Base-by-base conservation (phyloP, 2,888 invertebrate species). In the Hirtodrosophila histrioides region DNA sequence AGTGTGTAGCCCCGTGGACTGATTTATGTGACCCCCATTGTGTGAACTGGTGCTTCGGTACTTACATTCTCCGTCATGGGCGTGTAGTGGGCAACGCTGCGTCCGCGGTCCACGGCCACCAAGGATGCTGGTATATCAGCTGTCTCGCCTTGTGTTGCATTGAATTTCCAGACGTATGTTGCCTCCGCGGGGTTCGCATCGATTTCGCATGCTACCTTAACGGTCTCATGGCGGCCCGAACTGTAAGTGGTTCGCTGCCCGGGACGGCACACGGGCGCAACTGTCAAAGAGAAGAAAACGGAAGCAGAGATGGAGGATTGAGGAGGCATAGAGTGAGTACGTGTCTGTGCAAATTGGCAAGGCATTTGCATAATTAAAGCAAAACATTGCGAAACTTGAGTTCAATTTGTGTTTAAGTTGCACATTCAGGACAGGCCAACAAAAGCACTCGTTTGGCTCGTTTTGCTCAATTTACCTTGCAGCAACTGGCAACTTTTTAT, bases 131-230 rank as follows among this genome's bases (percentile, higher is more conserved):
- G 93, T 79, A 95, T 94, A 91, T 95, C 95, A 69, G 94, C 92
- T 29, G 94, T 93, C 82, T 95, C 95, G 75, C 94, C 93, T 51
- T 89, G 87, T 40, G 94, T 94, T 89, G 95, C 95, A 92, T 96
- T 96, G 92, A 96, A 95, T 91, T 94, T 95, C 95, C 95, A 95
- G 64, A 93, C 93, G 91, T 95, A 95, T 76, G 92, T 93, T 36
- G 95, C 93, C 75, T 94, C 94, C 56, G 93, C 91, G 12, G 96
- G 96, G 92, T 95, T 95, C 35, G 95, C 95, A 87, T 95, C 95
- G 58, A 96, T 92, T 89, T 95, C 95, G 91, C 95, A 96, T n/a
- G 93, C 92, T 72, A 96, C 93, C 86, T 93, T 93, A 37, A 94
- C 94, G 8, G 93, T 93, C 90, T 96, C 96, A 70, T 94, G 94